Evolutionary conservation across 1,140 invertebrate species (phyloP), one percentile per base, ranked within the genome.

Genomic region (Muscidifurax raptorellus): DNA sequence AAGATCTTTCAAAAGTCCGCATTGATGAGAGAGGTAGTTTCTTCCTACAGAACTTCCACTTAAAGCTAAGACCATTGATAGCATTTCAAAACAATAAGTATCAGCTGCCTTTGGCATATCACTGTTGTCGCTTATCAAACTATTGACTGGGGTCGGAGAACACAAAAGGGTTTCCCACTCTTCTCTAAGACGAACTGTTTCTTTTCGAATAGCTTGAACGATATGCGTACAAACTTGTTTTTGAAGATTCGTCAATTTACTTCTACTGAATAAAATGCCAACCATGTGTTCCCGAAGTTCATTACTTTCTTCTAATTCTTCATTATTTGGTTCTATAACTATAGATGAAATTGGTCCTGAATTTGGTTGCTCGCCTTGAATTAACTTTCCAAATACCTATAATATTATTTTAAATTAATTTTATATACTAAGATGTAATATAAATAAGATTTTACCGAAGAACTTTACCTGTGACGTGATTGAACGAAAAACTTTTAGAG

Each of bases 81-180:
- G 93, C 97, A 99, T 98, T 94, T 99, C 98, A 91, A 99, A 99
- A 93, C 98, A 99, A 90, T 99, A 99, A 12, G 97, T 98, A 93
- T 99, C 98, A 3, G 96, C 93, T 74, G 94, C 90, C 89, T 94
- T 94, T 76, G 91, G 91, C 9, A 93, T 87, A 86, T 95, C 92
- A 66, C 91, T 93, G 40, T 90, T 91, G 22, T 92, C 92, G 28
- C 91, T 92, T 3, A 91, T 85, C 5, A 91, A 88, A 86, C 91
- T 94, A 71, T 91, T 91, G 6, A 86, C 91, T 5, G 91, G 90
- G 6, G 90, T 92, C 87, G 92, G 90, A 4, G 91, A 93, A 80
- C 92, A 94, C 1, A 94, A 86, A 30, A 92, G 82, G 2, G 89
- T 92, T 90, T 98, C 97, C 97, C 98, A 99, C 89, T 98, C 97